phyloP scores from a whole-genome alignment of 2,113 vertebrate species.

The Ictalurus punctatus region DNA sequence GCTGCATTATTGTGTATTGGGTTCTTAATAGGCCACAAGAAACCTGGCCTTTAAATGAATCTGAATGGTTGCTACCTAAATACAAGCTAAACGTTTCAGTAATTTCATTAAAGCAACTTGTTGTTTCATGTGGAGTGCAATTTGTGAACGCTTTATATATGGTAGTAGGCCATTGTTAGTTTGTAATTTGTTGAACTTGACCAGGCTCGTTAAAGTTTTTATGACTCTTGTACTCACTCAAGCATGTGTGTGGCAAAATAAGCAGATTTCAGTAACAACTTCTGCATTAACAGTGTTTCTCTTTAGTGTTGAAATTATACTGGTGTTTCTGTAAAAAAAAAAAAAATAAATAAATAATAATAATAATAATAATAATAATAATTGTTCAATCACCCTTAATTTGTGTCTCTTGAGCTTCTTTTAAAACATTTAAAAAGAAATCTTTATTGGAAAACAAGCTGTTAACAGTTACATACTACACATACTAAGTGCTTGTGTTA shows the following conservation, averaged over 20 bases:
- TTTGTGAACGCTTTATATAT: not conserved
- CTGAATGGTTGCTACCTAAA: not conserved
- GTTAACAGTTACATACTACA: too few relatives aligned
- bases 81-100: not conserved
- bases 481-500: too few relatives aligned
- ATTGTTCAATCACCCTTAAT: not conserved
- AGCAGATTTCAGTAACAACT: not conserved
- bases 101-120: not conserved
- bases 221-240: not conserved
- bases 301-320: not conserved
- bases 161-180: not conserved
- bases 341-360: too few relatives aligned
- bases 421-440: too few relatives aligned
- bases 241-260: not conserved
- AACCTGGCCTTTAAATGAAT: not conserved
- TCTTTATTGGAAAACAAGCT: too few relatives aligned
- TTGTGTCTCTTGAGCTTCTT: not conserved
- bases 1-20: not conserved
- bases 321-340: not conserved
- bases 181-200: slow-evolving; percentile 17
- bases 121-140: not conserved
- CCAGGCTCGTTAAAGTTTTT: not conserved
- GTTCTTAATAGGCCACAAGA: not conserved
- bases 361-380: not conserved
- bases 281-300: not conserved